Evolutionary conservation across 2,888 invertebrate species (phyloP), one percentile per base, ranked within the genome.

Genomic region (Parochlus steinenii): DNA sequence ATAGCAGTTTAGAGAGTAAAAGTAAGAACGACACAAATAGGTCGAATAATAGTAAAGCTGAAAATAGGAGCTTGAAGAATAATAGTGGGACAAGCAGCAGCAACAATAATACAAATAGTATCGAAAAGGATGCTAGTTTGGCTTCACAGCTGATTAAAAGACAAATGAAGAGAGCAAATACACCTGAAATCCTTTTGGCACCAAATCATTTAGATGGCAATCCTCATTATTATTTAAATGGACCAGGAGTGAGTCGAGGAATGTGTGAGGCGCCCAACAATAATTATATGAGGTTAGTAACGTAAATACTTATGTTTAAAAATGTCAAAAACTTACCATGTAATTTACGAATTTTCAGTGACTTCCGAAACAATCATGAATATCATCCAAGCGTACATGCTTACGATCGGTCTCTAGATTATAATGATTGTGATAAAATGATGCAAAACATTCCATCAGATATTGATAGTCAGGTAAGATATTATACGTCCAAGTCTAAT

Each of bases 111-210:
- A 36, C 36, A n/a, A 34, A 15, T 27, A 34, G 34, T 16, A 36
- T 30, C 5, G 36, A 36, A 15, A 36, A 36, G 5, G 36, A 36
- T n/a, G 30, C 29, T 12, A 36, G 15, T 24, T 18, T 36, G 4
- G 36, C 36, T 14, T 36, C 36, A n/a, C 36, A 47, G 31, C 39
- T 43, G 17, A 39, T 42, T 5, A 45, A 47, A n/a, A 57, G 61
- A 35, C 56, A 58, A 31, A 53, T 56, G 39, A 63, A 63, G 33
- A 57, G 72, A 31, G 71, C 75, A 32, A 67, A 79, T 43, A 80
- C 81, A 1, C 78, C 82, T 1, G 83, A 85, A 61, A 73, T 85
- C 23, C 57, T 85, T 20, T 56, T 85, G 16, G 75, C 81, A 1
- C 83, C 85, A 11, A 72, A 77, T 44, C 78, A 75, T 51, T 53